Evolutionary conservation across 2,797 vertebrate genomes (phyloP).

Genomic region (Pseudochaenichthys georgianus): DNA sequence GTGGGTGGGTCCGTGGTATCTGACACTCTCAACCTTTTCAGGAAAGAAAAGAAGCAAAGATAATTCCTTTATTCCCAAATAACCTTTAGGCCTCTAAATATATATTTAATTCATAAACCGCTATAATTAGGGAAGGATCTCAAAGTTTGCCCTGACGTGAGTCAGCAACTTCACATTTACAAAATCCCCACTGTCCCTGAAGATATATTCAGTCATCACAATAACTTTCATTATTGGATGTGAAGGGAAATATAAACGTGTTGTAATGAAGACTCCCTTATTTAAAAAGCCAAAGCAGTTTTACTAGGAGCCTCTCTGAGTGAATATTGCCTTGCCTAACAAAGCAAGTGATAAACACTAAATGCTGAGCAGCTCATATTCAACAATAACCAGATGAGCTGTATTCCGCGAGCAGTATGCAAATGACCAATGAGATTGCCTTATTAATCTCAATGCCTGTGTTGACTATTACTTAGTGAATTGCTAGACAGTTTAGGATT

Average conservation of each 20-base stretch:
- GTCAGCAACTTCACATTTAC: not conserved
- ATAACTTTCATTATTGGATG: slow-evolving; percentile 36
- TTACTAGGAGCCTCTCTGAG: slow-evolving; percentile 18
- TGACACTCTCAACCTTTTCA: not conserved
- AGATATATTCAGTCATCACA: slow-evolving; percentile 24
- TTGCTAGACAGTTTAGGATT: slow-evolving; percentile 54
- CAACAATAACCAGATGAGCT: slow-evolving; percentile 61
- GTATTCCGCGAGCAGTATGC: slow-evolving; percentile 56
- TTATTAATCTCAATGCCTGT: slow-evolving; percentile 75
- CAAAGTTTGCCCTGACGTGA: not conserved
- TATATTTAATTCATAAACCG: not conserved
- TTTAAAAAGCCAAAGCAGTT: slow-evolving; percentile 28
- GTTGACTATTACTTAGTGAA: slow-evolving; percentile 56
- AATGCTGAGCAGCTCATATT: slow-evolving; percentile 60
- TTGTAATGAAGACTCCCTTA: slow-evolving; percentile 31
- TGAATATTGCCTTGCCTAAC: slow-evolving; percentile 51
- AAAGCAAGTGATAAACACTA: slow-evolving; percentile 64
- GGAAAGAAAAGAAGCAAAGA: not conserved
- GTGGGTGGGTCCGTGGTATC: not conserved
- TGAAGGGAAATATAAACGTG: slow-evolving; percentile 37
- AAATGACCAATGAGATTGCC: slow-evolving; percentile 62
- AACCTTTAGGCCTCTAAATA: not conserved
- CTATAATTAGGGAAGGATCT: not conserved
- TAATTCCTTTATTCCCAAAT: not conserved
- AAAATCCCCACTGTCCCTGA: not conserved